Conservation (phyloP, 1,140 invertebrate genomes). For the Coelopa frigida region DNA sequence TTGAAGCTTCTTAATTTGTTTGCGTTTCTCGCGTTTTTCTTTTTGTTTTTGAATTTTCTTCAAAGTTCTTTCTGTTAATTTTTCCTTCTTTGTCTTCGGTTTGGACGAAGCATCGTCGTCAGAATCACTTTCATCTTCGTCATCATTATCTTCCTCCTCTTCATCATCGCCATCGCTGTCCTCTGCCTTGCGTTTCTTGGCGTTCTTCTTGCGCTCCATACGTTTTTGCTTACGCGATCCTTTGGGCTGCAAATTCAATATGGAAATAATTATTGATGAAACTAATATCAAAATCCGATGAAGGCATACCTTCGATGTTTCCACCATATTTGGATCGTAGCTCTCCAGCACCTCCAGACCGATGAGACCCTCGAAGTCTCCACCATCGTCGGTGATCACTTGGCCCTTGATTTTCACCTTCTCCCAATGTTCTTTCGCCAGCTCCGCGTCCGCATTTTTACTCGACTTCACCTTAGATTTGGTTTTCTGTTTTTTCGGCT, state of each 20-base stretch:
- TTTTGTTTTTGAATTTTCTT: constrained; percentile 24
- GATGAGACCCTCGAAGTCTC: constrained; percentile 35
- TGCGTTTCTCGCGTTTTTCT: constrained; percentile 29
- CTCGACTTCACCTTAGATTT: constrained; percentile 12
- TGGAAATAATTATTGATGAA: no score
- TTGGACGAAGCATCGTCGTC: background rate
- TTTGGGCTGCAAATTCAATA: constrained; percentile 3
- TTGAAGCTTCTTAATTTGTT: constrained; percentile 17
- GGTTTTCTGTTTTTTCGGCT: no score
- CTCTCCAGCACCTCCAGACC: constrained; percentile 41
- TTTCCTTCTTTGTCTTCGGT: constrained; percentile 18
- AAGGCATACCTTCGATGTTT: constrained; percentile 13
- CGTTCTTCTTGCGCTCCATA: constrained; percentile 13
- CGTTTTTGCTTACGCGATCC: constrained; percentile 6
- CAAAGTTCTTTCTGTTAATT: constrained; percentile 21
- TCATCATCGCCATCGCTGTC: constrained; percentile 14
- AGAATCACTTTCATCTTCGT: constrained; percentile 9
- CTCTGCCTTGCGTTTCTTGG: constrained; percentile 19
- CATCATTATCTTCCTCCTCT: constrained; percentile 4
- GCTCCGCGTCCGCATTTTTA: no score
- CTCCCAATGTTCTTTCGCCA: no score
- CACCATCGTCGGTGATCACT: constrained; percentile 36
- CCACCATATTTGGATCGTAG: constrained; percentile 28
- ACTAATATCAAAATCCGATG: no score
- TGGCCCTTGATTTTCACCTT: constrained; percentile 42